Evolutionary conservation across 2,797 vertebrate genomes (phyloP), one percentile per base, ranked within the genome.

Genomic region (Neosalanx taihuensis): DNA sequence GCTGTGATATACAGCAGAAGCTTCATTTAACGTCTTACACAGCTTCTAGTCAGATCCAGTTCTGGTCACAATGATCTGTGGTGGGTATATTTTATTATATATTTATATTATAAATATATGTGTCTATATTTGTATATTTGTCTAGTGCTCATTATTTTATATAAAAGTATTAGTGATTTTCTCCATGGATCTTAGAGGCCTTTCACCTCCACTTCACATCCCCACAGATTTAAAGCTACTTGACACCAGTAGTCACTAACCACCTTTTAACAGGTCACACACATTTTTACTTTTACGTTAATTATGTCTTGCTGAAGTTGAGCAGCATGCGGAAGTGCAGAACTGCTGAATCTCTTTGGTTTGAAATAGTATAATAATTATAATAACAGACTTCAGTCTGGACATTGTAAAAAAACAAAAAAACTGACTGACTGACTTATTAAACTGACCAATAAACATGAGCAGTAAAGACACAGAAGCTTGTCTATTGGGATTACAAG

Each of bases 391-490:
- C 37, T 41, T 46, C 41, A 46, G 12, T 46, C 41, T 13, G 13
- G 41, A 46, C 41, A 46, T 6, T 46, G 37, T 12, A 41, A 41
- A 41, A 35, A 35, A 41, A 41, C 10, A 10, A 9, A 46, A 12
- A 46, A 9, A 46, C 0, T 10, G 41, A 46, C 41, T 46, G 69
- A 26, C 37, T 31, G 56, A 56, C 30, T 20, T 26, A 41, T 4
- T 65, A 23, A 35, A 46, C n/a, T 23, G 37, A 65, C 12, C 26
- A 37, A 56, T 35, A 62, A 73, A 72, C 64, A 72, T 72, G 58
- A 57, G 59, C 4, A 6, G 72, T 69, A 67, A 72, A 79, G 59
- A 46, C 75, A 73, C 69, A 57, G 53, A 51, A 29, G 31, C 46
- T 41, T 53, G 33, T 6, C 37, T 49, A 5, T 2, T 18, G 26